Conservation (phyloP, 2,113 vertebrate species). For the Sterna hirundo region DNA sequence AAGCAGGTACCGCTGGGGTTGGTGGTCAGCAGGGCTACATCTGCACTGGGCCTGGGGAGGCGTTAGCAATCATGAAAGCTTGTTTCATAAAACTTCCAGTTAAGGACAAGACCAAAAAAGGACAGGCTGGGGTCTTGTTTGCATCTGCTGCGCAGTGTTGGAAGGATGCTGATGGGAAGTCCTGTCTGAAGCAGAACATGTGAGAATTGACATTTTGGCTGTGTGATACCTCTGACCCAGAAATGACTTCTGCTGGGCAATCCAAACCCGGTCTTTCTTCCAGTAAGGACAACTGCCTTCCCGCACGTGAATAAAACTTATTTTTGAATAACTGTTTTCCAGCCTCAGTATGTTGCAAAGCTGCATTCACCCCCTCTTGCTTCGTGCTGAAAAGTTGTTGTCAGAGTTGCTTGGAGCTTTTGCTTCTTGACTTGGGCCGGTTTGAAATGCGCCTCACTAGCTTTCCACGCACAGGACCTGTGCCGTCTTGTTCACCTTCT, state of each 20-base stretch:
- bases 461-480: neutral
- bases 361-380: neutral
- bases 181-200: neutral
- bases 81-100: neutral
- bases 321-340: neutral
- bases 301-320: fast-evolving
- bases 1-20: neutral
- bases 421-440: neutral
- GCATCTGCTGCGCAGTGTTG: neutral
- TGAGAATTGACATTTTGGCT: neutral
- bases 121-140: neutral
- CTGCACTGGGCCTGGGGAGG: neutral
- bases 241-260: neutral
- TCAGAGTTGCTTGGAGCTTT: neutral
- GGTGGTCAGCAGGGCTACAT: fast-evolving
- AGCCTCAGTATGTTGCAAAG: neutral
- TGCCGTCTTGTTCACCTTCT: neutral
- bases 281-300: neutral
- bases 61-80: fast-evolving
- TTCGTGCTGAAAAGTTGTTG: neutral
- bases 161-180: neutral
- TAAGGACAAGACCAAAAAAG: neutral
- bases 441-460: neutral
- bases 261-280: neutral
- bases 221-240: neutral